Evolutionary conservation across 2,888 invertebrate genomes (phyloP), one percentile per base, ranked within the genome.

Genomic region (Aproaerema taeniolella): DNA sequence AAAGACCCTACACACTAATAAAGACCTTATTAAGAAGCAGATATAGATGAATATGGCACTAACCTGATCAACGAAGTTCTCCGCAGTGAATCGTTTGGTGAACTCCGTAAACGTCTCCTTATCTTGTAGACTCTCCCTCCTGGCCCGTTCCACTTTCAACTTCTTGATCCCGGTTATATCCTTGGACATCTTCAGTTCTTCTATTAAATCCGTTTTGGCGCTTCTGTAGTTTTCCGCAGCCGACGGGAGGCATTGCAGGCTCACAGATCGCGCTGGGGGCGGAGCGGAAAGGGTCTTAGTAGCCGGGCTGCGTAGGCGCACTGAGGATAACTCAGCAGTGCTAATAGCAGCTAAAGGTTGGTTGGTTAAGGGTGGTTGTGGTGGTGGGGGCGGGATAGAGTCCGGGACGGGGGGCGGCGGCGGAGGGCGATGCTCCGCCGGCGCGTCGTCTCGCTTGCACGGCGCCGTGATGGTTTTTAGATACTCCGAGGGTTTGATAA

Each of bases 101-200:
- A 96, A 92, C 77, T 96, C 95, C 51, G 93, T 91, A 67, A 93
- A 93, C 43, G 95, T 90, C 68, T 93, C 93, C 72, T 95, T 94
- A 53, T 95, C 95, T 60, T 92, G 91, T 35, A 91, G 90, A 61
- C 93, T 94, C 70, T 96, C 95, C 49, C 93, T 90, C 66, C 95
- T 93, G 14, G 94, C 94, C 50, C 94, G 90, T 76, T 96, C 96
- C 51, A 96, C 95, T 74, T 96, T 97, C 88, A 96, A 79, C 75
- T 96, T 96, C 76, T 94, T 94, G 39, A 97, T 96, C n/a, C 97
- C 97, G 1, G 95, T 93, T 47, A 96, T 95, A 68, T 97, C 96
- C 73, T 93, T 96, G 31, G 96, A 95, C 88, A 95, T 91, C 76
- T 97, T 97, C 45, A 97, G 80, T 67, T 97, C 97, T 32, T 96